These are phyloP conservation scores for Scaptomyza polygonia DNA, from an alignment of 2,888 invertebrate genomes.

Conservation along the genomic window DNA sequence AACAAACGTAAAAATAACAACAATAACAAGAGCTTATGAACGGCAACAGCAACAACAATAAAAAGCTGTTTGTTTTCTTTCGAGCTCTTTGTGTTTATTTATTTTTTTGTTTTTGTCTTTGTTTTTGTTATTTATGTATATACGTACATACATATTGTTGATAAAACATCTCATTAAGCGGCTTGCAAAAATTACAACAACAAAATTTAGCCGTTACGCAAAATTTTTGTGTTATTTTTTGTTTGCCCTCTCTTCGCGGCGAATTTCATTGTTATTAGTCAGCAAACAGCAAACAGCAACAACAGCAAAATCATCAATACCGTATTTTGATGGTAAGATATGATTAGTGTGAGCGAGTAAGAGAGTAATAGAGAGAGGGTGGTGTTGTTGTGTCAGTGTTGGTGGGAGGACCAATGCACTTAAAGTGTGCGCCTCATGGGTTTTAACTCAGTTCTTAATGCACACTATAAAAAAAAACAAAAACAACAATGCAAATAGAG, in stretches of 20 bases:
- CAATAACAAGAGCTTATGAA: conserved; percentile 23
- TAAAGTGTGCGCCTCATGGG: conserved; percentile 17
- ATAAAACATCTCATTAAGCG: conserved; percentile 61
- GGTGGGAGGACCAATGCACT: background rate
- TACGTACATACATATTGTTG: conserved; percentile 40
- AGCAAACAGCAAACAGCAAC: conserved; percentile 34
- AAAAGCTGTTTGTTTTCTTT: conserved; percentile 58
- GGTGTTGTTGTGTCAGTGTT: background rate
- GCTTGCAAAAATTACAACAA: conserved; percentile 58
- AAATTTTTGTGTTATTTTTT: conserved; percentile 33
- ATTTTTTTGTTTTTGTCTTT: conserved; percentile 31
- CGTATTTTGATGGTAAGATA: conserved; percentile 55
- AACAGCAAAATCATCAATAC: conserved; percentile 7
- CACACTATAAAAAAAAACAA: too few relatives aligned
- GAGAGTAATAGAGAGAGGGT: background rate
- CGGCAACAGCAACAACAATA: conserved; percentile 34
- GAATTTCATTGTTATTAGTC: conserved; percentile 73
- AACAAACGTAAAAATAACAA: conserved; percentile 22
- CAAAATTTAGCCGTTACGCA: conserved; percentile 57
- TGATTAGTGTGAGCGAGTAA: conserved; percentile 20
- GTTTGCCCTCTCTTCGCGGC: conserved; percentile 21
- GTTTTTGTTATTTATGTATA: conserved; percentile 46
- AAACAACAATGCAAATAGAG: too few relatives aligned
- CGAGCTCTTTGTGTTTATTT: conserved; percentile 20
- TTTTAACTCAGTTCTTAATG: conserved; percentile 14